phyloP scores from a whole-genome alignment of 2,888 invertebrate species.

The Mythimna impura region DNA sequence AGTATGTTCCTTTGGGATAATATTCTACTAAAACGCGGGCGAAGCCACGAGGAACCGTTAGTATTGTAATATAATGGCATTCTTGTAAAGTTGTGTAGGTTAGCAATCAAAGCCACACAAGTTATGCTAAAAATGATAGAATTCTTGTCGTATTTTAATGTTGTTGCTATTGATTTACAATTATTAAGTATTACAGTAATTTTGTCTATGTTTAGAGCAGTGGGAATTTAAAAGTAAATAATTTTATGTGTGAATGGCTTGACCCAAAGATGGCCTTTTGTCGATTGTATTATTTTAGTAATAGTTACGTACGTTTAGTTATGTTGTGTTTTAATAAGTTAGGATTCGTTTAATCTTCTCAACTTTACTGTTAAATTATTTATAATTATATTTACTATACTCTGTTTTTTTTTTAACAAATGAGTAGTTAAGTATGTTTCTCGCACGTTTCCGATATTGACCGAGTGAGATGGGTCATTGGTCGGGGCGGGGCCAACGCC shows the following conservation, averaged over 20 bases:
- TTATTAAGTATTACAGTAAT: slow-evolving; percentile 3
- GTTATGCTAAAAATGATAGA: slow-evolving; percentile 42
- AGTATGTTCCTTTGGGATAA: too few species aligned
- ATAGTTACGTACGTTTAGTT: neutral
- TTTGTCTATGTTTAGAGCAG: neutral
- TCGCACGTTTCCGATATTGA: too few species aligned
- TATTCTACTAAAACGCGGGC: too few species aligned
- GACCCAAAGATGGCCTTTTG: slow-evolving; percentile 5
- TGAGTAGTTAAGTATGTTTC: too few species aligned
- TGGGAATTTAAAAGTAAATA: slow-evolving; percentile 9
- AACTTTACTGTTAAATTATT: too few species aligned
- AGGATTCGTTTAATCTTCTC: neutral
- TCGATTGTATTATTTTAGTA: slow-evolving; percentile 14
- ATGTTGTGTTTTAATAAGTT: neutral
- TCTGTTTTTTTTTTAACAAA: too few species aligned
- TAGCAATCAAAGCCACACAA: slow-evolving; percentile 20
- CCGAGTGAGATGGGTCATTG: too few species aligned
- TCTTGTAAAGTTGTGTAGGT: slow-evolving; percentile 26
- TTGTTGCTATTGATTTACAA: slow-evolving; percentile 9
- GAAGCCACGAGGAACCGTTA: too few species aligned
- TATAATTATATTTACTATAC: too few species aligned
- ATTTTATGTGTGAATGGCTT: slow-evolving; percentile 14
- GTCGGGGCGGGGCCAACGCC: too few species aligned
- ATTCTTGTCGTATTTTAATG: slow-evolving; percentile 15
- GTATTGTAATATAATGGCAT: slow-evolving; percentile 13